These are phyloP conservation scores for Pelecanoides urinatrix DNA, from an alignment of 2,113 vertebrate genomes.

Conservation along the genomic window DNA sequence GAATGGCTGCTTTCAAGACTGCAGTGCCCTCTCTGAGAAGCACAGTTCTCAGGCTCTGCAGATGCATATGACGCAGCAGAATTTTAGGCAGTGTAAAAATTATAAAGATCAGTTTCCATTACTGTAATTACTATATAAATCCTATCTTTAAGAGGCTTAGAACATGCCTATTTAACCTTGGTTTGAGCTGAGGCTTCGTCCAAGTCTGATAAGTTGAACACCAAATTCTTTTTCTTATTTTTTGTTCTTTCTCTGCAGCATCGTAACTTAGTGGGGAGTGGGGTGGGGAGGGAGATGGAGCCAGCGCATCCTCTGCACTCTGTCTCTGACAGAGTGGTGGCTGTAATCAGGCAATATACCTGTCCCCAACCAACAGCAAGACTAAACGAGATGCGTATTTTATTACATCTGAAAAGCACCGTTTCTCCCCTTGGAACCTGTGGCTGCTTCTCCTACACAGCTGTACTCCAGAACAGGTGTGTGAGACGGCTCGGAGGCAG, in stretches of 20 bases:
- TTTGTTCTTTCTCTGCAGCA: not conserved
- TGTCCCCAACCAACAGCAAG: not conserved
- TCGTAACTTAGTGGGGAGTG: not conserved
- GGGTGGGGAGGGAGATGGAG: not conserved
- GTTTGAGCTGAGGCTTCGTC: slow-evolving; percentile 13
- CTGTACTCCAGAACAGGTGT: slow-evolving; percentile 57
- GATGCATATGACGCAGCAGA: slow-evolving; percentile 58
- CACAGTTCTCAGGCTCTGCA: slow-evolving; percentile 32
- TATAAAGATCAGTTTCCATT: slow-evolving; percentile 64
- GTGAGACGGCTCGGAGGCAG: not conserved
- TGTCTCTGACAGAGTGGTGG: not conserved
- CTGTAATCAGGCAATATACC: not conserved
- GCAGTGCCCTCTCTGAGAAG: not conserved
- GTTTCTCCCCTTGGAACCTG: slow-evolving; percentile 59
- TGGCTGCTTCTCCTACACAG: slow-evolving; percentile 15
- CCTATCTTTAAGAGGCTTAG: slow-evolving; percentile 33
- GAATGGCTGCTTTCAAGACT: slow-evolving; percentile 51
- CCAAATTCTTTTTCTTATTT: not conserved
- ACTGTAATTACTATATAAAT: slow-evolving; percentile 66
- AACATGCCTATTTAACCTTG: slow-evolving; percentile 58
- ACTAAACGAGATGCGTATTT: not conserved
- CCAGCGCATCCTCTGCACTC: not conserved
- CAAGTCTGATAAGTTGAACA: slow-evolving; percentile 19
- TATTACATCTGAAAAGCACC: not conserved
- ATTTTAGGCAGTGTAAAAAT: slow-evolving; percentile 55